Base-by-base conservation (phyloP, 2,797 vertebrate species). In the Bothrops alternatus region DNA sequence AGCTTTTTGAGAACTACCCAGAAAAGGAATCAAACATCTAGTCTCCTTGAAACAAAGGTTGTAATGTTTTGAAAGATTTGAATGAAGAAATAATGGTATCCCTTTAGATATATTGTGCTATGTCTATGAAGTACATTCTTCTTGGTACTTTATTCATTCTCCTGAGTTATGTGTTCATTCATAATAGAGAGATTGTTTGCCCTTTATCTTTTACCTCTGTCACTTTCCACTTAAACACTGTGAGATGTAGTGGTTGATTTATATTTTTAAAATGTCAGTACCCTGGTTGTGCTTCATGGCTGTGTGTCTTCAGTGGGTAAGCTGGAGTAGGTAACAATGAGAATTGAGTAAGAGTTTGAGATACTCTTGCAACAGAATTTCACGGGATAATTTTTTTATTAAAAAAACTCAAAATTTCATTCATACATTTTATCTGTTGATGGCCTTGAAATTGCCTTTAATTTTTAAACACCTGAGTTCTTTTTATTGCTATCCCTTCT, bases 301-400 rank as follows among this genome's bases (percentile, higher is more conserved):
- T 25, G 26, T 47, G 28, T 87, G 32, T 73, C 95, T 94, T 94
- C 93, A 86, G 93, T 63, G 91, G 94, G 73, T 55, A 96, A 93
- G 94, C 90, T 78, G 7, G 82, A 10, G 69, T 92, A 53, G 92
- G 87, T 91, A 91, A 6, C 89, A n/a, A 89, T 93, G 56, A 95
- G 89, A 91, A 50, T 16, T 26, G 92, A 37, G 63, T n/a, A 82
- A 78, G 91, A 7, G 37, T 23, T 12, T 37, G 4, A 65, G 25
- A 2, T 0, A 32, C 86, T 95, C 94, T 93, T 88, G 37, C 57
- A 91, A 90, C 90, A 87, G 91, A 96, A 94, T 12, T 92, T 95
- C 20, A 50, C 53, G 65, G 12, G 28, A n/a, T 95, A 53, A 69
- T 69, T 78, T 61, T 93, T 93, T 42, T 88, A 86, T 93, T 92